Evolutionary conservation across 2,888 invertebrate species (phyloP), one percentile per base, ranked within the genome.

Genomic region (Amblyteles armatorius): DNA sequence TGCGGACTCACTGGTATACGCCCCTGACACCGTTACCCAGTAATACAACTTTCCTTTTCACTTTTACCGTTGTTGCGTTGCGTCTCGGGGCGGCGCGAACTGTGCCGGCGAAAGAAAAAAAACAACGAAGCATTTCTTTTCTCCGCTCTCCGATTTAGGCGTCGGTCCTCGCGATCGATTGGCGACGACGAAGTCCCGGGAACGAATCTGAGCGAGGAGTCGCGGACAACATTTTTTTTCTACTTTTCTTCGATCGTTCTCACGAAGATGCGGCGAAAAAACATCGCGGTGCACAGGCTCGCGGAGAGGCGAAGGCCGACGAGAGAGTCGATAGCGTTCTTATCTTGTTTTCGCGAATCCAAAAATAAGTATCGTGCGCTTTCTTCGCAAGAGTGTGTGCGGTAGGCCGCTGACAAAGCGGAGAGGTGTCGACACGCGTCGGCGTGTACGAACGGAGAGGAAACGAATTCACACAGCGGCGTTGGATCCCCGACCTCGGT

Each of bases 11-110:
- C 13, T 2, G 65, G 55, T 83, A 52, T 84, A 71, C 87, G 92
- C 89, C 93, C 93, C 91, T 93, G 93, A 93, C 93, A 93, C 90
- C 90, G 84, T 93, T 92, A 93, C 92, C 93, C 85, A 90, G 88
- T 92, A 90, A 90, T 90, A 88, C 86, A 89, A 93, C 93, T 93
- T 93, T 93, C 93, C 90, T 91, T 92, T 92, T 93, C 92, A 91
- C 91, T 92, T 92, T 91, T 91, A 91, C 91, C 88, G 89, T 89
- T 88, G 16, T 57, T 57, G 85, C 87, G 77, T 79, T 57, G 85
- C 87, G 77, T 79, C 55, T 74, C 73, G 71, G 16, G 44, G 50
- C 68, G 22, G 48, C n/a, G 36, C 29, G 36, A 26, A 36, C 79
- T 16, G 16, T 3, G 36, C 22, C 13, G 19, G 52, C 40, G n/a